Evolutionary conservation across 2,113 vertebrate genomes (phyloP).

Genomic region (Ageneiosus marmoratus): DNA sequence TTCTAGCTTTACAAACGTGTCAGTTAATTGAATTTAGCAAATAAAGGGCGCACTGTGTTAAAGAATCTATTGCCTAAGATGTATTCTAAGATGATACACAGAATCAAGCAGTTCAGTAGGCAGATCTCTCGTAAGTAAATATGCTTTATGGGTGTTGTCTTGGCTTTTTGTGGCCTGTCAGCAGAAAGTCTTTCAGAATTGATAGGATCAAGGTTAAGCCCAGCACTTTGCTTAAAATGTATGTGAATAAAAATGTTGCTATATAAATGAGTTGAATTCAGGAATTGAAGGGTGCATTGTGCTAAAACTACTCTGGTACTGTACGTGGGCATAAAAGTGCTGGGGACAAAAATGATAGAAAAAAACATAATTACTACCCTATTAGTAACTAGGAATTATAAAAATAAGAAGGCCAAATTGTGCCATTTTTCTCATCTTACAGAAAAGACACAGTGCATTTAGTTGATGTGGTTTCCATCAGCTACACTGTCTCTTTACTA

Average conservation of each 20-base stretch:
- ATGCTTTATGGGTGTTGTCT: slow-evolving; percentile 1
- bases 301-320: not conserved
- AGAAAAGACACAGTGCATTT: not conserved
- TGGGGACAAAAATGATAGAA: not conserved
- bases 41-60: not conserved
- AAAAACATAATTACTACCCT: too few relatives aligned
- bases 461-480: not conserved
- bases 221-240: not conserved
- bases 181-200: not conserved
- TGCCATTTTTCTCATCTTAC: not conserved
- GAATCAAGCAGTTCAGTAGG: not conserved
- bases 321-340: not conserved
- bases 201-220: not conserved
- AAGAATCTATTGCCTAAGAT: not conserved
- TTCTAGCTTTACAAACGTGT: not conserved
- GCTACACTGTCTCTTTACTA: not conserved
- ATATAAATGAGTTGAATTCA: not conserved
- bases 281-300: not conserved
- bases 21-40: not conserved
- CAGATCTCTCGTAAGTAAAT: slow-evolving; percentile 20
- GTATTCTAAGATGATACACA: not conserved
- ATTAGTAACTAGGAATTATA: not conserved
- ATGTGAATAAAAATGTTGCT: not conserved
- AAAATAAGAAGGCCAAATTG: not conserved
- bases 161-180: not conserved